Base-by-base conservation (phyloP, 2,113 vertebrate species). In the Opisthocomus hoazin region DNA sequence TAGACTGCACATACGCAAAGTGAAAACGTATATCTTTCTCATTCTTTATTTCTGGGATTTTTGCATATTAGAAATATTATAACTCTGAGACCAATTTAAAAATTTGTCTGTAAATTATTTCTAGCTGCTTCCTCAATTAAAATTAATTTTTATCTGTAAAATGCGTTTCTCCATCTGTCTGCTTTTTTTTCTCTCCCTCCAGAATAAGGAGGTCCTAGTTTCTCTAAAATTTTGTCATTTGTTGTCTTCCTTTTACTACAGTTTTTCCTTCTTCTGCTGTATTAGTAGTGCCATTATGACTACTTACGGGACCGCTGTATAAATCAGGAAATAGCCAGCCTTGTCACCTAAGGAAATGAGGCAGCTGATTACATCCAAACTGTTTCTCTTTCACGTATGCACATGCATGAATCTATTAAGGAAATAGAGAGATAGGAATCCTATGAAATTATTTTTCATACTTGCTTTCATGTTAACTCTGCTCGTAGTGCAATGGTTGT, bases 141-240 rank as follows among this genome's bases (percentile, higher is more conserved):
- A 94, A 76, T 73, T 48, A 58, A 12, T 90, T 84, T 95, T 93
- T 93, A 66, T 80, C 85, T 86, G 15, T 71, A 84, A 95, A 93
- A 94, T 75, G 5, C 53, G 75, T 90, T 88, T 48, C 73, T 89
- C 36, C 36, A 53, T 66, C 43, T 76, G 27, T 69, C 12, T 74
- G 43, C 1, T 10, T 41, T 50, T 45, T 50, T 14, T 2, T 3
- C 15, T 70, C 13, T 84, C 24, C 46, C 43, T 91, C 30, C 57
- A 66, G 69, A 50, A 48, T 48, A 78, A 78, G 27, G 51, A 89
- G 6, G 6, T 51, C 22, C 4, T 78, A 46, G 64, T 93, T 92
- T 69, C 73, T 70, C 18, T 74, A 87, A 32, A 2, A 56, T 89
- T 87, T 89, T 90, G 23, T 16, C 10, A 20, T 64, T 75, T 81